phyloP scores from a whole-genome alignment of 2,888 invertebrate genomes.

The Agrochola macilenta region DNA sequence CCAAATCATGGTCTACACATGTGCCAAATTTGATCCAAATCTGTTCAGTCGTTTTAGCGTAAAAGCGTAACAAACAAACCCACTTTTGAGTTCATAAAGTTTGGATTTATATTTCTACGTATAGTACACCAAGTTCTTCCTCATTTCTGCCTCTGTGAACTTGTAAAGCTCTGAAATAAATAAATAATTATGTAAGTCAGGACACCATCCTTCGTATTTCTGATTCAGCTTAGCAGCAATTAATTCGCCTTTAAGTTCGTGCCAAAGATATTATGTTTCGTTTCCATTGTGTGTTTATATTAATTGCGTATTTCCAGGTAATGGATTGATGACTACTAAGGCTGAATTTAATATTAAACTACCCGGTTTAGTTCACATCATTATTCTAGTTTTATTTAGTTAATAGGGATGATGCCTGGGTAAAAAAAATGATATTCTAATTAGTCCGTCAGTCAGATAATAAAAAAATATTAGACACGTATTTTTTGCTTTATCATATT shows the following conservation, averaged over 20 bases:
- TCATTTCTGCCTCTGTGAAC: not conserved
- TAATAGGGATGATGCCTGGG: too few species aligned
- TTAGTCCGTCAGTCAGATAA: too few species aligned
- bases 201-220: constrained; percentile 22
- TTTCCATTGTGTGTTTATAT: constrained; percentile 78
- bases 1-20: too few species aligned
- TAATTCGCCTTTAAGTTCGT: constrained; percentile 76
- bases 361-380: not conserved
- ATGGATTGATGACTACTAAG: constrained; percentile 43
- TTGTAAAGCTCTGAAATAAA: constrained; percentile 1
- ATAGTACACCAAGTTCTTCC: not conserved
- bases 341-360: constrained; percentile 16
- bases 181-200: not conserved
- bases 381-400: not conserved
- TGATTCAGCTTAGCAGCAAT: constrained; percentile 38
- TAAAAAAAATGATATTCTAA: too few species aligned
- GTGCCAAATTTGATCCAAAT: too few species aligned
- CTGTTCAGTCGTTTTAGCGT: too few species aligned
- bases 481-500: too few species aligned
- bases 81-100: too few species aligned
- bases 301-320: constrained; percentile 72
- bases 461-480: too few species aligned
- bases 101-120: not conserved
- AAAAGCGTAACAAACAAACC: too few species aligned
- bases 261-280: constrained; percentile 80